Conservation (phyloP, 2,888 invertebrate species). For the Gnatocerus cornutus region DNA sequence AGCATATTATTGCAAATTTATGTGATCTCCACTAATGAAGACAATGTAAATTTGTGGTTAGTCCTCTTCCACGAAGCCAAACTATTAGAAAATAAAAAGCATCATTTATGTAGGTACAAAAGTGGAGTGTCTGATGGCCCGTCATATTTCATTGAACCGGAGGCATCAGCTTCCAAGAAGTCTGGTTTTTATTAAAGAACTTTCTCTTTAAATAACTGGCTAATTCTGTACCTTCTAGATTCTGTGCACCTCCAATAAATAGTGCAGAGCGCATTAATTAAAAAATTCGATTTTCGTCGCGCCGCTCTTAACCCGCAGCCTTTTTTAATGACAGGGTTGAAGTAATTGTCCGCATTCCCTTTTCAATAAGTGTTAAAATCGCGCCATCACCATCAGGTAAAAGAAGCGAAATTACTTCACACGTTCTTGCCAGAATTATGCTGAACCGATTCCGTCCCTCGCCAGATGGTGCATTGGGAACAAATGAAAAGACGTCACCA, state of each 20-base stretch:
- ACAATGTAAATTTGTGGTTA: too few relatives aligned
- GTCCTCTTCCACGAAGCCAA: too few relatives aligned
- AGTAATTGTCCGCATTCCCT: not conserved
- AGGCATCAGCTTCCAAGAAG: constrained; percentile 1
- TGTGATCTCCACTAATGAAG: too few relatives aligned
- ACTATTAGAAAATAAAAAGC: too few relatives aligned
- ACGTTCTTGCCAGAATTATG: not conserved
- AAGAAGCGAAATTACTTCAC: constrained; percentile 13
- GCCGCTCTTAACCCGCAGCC: constrained; percentile 5
- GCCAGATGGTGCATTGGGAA: constrained; percentile 13
- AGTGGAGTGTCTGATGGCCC: too few relatives aligned
- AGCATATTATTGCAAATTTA: not conserved
- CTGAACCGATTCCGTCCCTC: constrained; percentile 30
- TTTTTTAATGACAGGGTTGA: constrained; percentile 17
- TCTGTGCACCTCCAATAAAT: too few relatives aligned
- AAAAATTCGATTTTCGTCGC: constrained; percentile 5
- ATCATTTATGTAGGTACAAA: too few relatives aligned
- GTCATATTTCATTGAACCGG: too few relatives aligned
- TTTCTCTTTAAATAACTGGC: constrained; percentile 1
- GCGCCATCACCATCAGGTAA: constrained; percentile 8
- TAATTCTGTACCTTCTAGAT: constrained; percentile 1
- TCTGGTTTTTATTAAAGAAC: not conserved
- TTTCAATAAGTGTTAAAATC: constrained; percentile 20
- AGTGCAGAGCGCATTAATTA: not conserved
- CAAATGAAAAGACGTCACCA: constrained; percentile 33